Conservation (phyloP, 30 jellyfish, hydroid and myxozoan genomes). For the Sanderia malayensis region DNA sequence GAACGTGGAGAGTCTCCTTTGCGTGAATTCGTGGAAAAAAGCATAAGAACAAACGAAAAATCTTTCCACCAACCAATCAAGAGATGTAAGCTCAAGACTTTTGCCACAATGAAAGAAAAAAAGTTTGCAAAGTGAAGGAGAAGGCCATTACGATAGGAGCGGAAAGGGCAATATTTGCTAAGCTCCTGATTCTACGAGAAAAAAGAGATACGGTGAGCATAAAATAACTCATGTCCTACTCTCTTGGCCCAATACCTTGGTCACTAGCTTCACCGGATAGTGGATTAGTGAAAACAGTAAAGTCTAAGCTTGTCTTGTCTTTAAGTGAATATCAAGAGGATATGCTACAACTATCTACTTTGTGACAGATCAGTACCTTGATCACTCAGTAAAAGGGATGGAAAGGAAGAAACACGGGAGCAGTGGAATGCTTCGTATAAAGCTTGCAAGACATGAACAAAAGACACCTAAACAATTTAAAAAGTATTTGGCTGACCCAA, state of each 20-base stretch:
- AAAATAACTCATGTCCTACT: slow-evolving; percentile 29
- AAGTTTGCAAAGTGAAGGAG: slow-evolving; percentile 52
- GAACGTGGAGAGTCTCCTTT: slow-evolving; percentile 13
- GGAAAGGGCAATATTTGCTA: slow-evolving; percentile 40
- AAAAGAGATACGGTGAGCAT: slow-evolving; percentile 22
- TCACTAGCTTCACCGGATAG: slow-evolving; percentile 50
- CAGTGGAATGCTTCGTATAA: neutral
- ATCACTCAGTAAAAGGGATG: slow-evolving; percentile 4
- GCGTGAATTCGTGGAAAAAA: slow-evolving; percentile 18
- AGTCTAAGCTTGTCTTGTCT: slow-evolving; percentile 36
- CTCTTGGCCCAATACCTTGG: slow-evolving; percentile 64
- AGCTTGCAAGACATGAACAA: slow-evolving; percentile 12
- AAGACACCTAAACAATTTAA: neutral
- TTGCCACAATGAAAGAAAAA: slow-evolving; percentile 36
- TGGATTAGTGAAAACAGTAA: slow-evolving; percentile 53
- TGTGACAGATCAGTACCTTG: slow-evolving; percentile 21
- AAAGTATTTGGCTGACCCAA: neutral
- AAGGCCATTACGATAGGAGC: slow-evolving; percentile 47
- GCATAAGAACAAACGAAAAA: slow-evolving; percentile 23
- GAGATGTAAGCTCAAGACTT: slow-evolving; percentile 35
- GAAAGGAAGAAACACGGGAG: slow-evolving; percentile 13
- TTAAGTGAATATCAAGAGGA: slow-evolving; percentile 9
- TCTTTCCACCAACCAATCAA: slow-evolving; percentile 25
- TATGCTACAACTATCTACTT: slow-evolving; percentile 10
- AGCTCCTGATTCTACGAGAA: slow-evolving; percentile 30